Evolutionary conservation across 1,140 invertebrate genomes (phyloP).

Genomic region (Trichogramma pretiosum): DNA sequence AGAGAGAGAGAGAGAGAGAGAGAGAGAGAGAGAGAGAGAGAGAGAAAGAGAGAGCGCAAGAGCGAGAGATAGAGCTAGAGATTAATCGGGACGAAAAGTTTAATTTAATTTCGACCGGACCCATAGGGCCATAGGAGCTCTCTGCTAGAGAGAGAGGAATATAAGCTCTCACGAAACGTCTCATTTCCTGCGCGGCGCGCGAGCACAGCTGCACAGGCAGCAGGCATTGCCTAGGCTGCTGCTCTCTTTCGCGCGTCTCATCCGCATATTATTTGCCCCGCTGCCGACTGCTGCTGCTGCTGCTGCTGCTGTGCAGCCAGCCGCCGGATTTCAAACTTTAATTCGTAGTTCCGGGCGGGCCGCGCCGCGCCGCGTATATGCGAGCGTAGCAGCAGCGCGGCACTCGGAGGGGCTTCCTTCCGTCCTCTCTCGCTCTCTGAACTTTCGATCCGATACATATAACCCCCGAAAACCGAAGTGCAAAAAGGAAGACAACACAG

Average conservation of each 20-base stretch:
- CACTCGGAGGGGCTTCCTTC: not conserved
- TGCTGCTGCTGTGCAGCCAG: too few relatives aligned
- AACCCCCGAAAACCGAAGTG: too few relatives aligned
- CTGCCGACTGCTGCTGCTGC: too few relatives aligned
- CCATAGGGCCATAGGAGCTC: too few relatives aligned
- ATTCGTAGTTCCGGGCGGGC: conserved; percentile 27
- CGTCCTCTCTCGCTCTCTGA: conserved; percentile 5
- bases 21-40: too few relatives aligned
- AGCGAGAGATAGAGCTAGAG: too few relatives aligned
- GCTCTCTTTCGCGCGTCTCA: conserved; percentile 24
- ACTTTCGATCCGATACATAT: conserved; percentile 17
- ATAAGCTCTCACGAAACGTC: conserved; percentile 18
- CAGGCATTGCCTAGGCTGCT: too few relatives aligned
- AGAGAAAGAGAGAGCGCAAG: too few relatives aligned
- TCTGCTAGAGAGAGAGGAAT: too few relatives aligned
- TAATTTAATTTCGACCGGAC: conserved; percentile 33
- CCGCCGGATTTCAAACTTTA: conserved; percentile 32
- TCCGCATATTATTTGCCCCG: conserved; percentile 32
- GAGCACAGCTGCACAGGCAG: conserved; percentile 9
- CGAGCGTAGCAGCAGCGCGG: conserved; percentile 14
- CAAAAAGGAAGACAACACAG: too few relatives aligned
- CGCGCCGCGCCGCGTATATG: conserved; percentile 24
- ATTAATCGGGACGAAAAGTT: conserved; percentile 28
- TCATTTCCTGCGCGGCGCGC: conserved; percentile 24
- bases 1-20: too few relatives aligned